These are phyloP conservation scores for Triplophysa yarkandensis DNA, from an alignment of 2,797 vertebrate genomes.

Conservation along the genomic window DNA sequence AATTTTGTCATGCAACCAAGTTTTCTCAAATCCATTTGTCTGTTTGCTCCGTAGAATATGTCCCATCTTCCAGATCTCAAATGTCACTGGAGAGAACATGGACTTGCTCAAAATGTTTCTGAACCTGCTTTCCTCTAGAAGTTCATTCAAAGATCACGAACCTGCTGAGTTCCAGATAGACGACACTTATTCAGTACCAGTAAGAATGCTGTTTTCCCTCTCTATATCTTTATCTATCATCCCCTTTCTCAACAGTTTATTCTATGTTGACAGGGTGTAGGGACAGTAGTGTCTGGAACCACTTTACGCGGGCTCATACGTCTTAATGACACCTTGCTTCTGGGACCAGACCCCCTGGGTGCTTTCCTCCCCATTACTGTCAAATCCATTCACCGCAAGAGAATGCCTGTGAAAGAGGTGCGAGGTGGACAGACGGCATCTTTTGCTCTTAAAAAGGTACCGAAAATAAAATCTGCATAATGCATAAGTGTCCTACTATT, in stretches of 20 bases:
- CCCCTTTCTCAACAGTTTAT: background rate
- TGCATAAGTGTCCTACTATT: background rate
- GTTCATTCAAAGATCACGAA: slow-evolving; percentile 92
- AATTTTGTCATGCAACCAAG: background rate
- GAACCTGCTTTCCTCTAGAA: slow-evolving; percentile 94
- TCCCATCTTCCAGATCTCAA: slow-evolving; percentile 98
- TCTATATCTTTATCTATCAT: background rate
- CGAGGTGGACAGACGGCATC: slow-evolving; percentile 97
- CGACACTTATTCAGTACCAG: slow-evolving; percentile 96
- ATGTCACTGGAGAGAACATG: slow-evolving; percentile 94
- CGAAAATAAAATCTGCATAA: background rate
- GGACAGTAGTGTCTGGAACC: slow-evolving; percentile 97
- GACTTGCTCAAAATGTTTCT: slow-evolving; percentile 98
- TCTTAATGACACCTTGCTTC: slow-evolving; percentile 93
- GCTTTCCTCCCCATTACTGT: slow-evolving; percentile 95
- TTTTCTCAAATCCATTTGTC: background rate
- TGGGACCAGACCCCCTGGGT: slow-evolving; percentile 94
- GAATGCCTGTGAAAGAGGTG: slow-evolving; percentile 98
- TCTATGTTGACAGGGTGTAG: slow-evolving; percentile 83
- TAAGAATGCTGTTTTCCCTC: slow-evolving; percentile 56
- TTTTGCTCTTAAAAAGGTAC: slow-evolving; percentile 96
- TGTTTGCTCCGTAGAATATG: slow-evolving; percentile 83
- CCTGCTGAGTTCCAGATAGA: slow-evolving; percentile 98
- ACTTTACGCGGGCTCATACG: slow-evolving; percentile 94
- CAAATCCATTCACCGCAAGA: slow-evolving; percentile 97